Base-by-base conservation (phyloP, 2,113 vertebrate genomes). In the Rostratula benghalensis region DNA sequence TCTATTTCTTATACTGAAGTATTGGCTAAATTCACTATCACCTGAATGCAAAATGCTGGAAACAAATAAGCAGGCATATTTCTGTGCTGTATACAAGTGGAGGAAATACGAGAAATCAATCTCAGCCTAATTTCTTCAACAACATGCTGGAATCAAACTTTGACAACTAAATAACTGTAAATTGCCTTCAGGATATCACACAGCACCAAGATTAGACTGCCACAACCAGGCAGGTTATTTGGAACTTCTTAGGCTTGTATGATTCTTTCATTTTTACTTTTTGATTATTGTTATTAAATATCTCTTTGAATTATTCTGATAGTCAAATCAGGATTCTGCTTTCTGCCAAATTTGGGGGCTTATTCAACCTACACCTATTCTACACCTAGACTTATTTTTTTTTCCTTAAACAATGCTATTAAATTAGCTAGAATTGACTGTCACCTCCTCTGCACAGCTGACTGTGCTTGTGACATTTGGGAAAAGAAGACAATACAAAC, bases 41-140 rank as follows among this genome's bases (percentile, higher is more conserved):
- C 30, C 20, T 57, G 33, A 63, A 39, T 0, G 3, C 0, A 0
- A 57, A 79, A 54, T 15, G 7, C 37, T 65, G n/a, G 8, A 53
- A 68, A 25, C 7, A 18, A 57, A 56, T n/a, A 61, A 59, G 27
- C 17, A 33, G 24, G 19, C n/a, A 20, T 45, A 70, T 27, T 76
- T 76, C 30, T 71, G 37, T 76, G 13, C 33, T 43, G 45, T 54
- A 35, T 18, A 59, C 30, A 76, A 33, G 37, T 28, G 24, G 46
- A 90, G 10, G 35, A 85, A 64, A 19, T 13, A 30, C 21, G 25
- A 54, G 21, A 86, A 86, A 53, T 46, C 20, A 39, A 20, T 46
- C 30, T 82, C 18, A 63, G 30, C 28, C n/a, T 64, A 35, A 51
- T 45, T 43, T 81, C 31, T 86, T 70, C 39, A 90, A 31, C 17